Evolutionary conservation across 1,140 invertebrate species (phyloP).

Genomic region (Pseudomyrmex pallidus): DNA sequence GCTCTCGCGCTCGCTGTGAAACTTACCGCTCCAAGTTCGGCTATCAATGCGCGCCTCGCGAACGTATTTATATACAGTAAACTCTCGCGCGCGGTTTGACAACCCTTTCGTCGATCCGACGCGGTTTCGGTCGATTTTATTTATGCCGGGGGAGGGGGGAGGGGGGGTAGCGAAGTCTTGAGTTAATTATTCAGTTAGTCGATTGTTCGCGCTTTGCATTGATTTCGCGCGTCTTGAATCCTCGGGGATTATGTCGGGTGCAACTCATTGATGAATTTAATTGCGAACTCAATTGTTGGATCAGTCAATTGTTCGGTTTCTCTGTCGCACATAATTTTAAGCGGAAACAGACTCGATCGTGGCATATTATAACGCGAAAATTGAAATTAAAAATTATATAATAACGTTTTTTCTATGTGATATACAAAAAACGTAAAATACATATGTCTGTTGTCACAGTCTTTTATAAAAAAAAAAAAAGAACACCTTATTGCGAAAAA

Average conservation of each 20-base stretch:
- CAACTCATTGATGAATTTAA: conserved; percentile 15
- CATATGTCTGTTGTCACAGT: neutral
- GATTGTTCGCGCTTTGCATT: conserved; percentile 39
- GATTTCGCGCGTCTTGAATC: conserved; percentile 30
- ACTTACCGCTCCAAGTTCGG: conserved; percentile 51
- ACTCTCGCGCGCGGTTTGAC: conserved; percentile 30
- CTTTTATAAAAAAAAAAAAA: too few species aligned
- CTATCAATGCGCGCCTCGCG: conserved; percentile 51
- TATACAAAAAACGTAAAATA: neutral
- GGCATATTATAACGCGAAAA: too few species aligned
- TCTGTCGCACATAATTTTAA: neutral
- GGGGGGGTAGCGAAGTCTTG: conserved; percentile 22
- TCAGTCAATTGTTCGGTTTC: neutral
- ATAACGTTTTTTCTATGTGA: too few species aligned
- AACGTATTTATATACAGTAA: conserved; percentile 27
- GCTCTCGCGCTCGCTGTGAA: conserved; percentile 24
- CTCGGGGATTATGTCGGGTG: neutral
- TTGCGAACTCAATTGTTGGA: conserved; percentile 12
- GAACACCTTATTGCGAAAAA: neutral
- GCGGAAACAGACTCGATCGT: too few species aligned
- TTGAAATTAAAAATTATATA: too few species aligned
- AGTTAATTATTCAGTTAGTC: conserved; percentile 47
- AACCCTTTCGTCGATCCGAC: conserved; percentile 37
- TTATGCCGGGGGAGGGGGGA: neutral
- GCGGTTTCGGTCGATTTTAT: conserved; percentile 39